Conservation (phyloP, 2,888 invertebrate species). For the Xanthostigma xanthostigma region DNA sequence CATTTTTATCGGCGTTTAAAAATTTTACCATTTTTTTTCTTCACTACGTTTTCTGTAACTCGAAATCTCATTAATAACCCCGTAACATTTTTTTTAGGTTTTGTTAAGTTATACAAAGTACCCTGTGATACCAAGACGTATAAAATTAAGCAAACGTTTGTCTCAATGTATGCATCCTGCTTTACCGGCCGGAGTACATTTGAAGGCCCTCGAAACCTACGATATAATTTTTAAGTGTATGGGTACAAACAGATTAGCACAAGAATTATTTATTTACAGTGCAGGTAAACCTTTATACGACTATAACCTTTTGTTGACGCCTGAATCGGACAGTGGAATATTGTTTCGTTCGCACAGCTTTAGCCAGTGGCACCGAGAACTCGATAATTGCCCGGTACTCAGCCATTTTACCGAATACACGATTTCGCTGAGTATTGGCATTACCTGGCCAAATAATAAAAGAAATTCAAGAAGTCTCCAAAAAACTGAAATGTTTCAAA, state of each 20-base stretch:
- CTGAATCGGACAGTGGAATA: too few relatives aligned
- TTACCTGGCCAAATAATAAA: too few relatives aligned
- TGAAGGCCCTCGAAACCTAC: slow-evolving; percentile 83
- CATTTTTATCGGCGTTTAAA: too few relatives aligned
- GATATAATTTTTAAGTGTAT: slow-evolving; percentile 81
- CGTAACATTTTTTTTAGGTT: slow-evolving; percentile 37
- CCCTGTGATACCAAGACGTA: slow-evolving; percentile 70
- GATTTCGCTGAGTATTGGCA: too few relatives aligned
- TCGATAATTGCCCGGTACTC: too few relatives aligned
- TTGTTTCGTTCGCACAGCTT: too few relatives aligned
- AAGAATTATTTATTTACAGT: slow-evolving; percentile 73
- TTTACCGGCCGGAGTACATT: slow-evolving; percentile 78
- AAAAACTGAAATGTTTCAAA: too few relatives aligned
- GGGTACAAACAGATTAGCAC: slow-evolving; percentile 62
- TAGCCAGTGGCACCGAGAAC: too few relatives aligned
- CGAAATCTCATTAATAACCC: neutral
- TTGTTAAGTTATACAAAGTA: slow-evolving; percentile 65
- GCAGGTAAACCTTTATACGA: slow-evolving; percentile 31
- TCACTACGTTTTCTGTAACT: too few relatives aligned
- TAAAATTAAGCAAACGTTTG: slow-evolving; percentile 77
- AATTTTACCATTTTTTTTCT: neutral
- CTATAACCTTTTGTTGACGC: too few relatives aligned
- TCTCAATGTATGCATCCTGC: slow-evolving; percentile 91
- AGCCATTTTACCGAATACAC: too few relatives aligned
- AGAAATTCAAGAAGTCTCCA: too few relatives aligned